phyloP scores from a whole-genome alignment of 2,797 vertebrate genomes.

The Hypotaenidia okinawae region DNA sequence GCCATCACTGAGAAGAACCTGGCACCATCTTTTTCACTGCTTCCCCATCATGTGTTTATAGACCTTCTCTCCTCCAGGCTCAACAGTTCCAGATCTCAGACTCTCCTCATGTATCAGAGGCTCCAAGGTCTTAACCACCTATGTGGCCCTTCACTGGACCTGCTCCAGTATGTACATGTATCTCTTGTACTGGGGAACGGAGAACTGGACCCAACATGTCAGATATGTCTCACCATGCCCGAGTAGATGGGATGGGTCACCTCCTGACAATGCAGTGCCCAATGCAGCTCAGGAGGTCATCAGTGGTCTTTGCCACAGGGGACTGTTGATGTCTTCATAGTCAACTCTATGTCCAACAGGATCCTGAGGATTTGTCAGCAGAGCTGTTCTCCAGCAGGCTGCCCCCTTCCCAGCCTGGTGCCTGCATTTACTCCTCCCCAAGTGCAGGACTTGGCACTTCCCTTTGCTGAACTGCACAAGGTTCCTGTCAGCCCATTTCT shows the following conservation, averaged over 20 bases:
- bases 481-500: not conserved
- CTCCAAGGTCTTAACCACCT: not conserved
- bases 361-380: not conserved
- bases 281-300: not conserved
- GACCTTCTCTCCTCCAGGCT: not conserved
- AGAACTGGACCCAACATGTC: not conserved
- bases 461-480: not conserved
- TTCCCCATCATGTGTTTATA: not conserved
- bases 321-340: not conserved
- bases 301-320: not conserved
- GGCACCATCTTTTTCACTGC: not conserved
- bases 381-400: not conserved
- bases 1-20: not conserved
- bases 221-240: not conserved
- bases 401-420: fast-evolving
- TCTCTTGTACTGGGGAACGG: not conserved
- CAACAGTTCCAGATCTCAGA: not conserved
- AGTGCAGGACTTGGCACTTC: not conserved
- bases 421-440: not conserved
- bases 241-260: not conserved
- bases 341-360: no score
- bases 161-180: not conserved
- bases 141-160: not conserved
- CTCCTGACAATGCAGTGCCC: no score
- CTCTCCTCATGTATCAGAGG: not conserved